phyloP scores from a whole-genome alignment of 2,797 vertebrate genomes.

The Fratercula arctica region DNA sequence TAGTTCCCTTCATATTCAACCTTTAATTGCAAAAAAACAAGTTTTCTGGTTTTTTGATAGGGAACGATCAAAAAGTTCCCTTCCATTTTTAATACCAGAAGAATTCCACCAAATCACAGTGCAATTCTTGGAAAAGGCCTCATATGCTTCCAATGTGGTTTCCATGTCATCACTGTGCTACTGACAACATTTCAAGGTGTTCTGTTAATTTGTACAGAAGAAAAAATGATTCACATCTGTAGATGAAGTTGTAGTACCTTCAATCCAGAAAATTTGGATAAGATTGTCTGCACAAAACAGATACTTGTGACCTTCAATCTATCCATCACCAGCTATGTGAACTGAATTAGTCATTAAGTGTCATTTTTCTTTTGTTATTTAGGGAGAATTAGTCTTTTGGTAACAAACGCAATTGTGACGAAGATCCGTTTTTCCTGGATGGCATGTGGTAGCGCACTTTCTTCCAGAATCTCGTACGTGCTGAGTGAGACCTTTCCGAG shows the following conservation, averaged over 20 bases:
- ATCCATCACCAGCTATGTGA: neutral
- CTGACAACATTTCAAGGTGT: neutral
- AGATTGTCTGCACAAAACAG: neutral
- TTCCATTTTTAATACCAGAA: neutral
- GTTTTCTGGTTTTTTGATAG: neutral
- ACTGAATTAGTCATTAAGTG: neutral
- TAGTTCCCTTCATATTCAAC: constrained; percentile 18
- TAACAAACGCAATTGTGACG: neutral
- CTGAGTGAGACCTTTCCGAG: constrained; percentile 52
- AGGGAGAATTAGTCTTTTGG: neutral
- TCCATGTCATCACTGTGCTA: neutral
- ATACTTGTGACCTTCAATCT: neutral
- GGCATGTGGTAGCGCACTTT: constrained; percentile 88
- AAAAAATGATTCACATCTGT: neutral
- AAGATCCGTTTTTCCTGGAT: neutral
- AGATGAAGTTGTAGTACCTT: neutral
- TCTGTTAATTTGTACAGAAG: neutral
- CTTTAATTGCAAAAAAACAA: neutral
- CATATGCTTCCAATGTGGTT: neutral
- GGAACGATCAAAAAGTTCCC: no score
- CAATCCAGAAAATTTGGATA: neutral
- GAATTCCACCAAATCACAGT: neutral
- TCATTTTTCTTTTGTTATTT: neutral
- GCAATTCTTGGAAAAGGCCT: neutral
- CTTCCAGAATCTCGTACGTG: constrained; percentile 89